A percentile compares a stretch with the other conserved stretches of the same genome.
Conservation (phyloP, 2,797 vertebrate species). For the Gambelia wislizenii region DNA sequence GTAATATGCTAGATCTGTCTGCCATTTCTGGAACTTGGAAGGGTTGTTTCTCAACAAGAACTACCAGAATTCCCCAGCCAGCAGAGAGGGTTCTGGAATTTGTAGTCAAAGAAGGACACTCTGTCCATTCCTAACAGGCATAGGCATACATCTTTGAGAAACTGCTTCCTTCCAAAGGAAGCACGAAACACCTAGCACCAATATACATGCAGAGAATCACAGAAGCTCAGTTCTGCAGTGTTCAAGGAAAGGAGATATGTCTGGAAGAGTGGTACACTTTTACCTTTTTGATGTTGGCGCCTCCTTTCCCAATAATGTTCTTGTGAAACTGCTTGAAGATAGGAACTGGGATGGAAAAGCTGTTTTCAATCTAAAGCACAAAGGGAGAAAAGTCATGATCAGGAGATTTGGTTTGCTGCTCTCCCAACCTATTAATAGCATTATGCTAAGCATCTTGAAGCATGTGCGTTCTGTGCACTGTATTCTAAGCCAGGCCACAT, state of each 20-base stretch:
- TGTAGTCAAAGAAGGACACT: not conserved
- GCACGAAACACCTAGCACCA: not conserved
- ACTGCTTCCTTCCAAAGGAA: not conserved
- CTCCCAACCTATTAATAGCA: not conserved
- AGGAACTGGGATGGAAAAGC: constrained; percentile 84
- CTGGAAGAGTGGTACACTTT: not conserved
- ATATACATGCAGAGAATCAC: too few relatives aligned
- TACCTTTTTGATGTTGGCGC: constrained; percentile 87
- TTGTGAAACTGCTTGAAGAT: constrained; percentile 89
- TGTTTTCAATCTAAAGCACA: constrained; percentile 82
- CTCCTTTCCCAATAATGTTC: constrained; percentile 88
- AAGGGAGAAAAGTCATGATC: not conserved
- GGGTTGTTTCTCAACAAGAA: too few relatives aligned
- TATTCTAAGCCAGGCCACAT: too few relatives aligned
- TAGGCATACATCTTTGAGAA: not conserved
- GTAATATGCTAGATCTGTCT: not conserved
- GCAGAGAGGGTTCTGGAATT: too few relatives aligned
- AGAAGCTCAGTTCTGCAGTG: not conserved
- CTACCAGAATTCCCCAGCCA: too few relatives aligned
- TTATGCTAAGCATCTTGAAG: not conserved
- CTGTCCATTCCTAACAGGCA: not conserved
- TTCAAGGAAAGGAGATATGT: not conserved
- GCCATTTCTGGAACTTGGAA: too few relatives aligned
- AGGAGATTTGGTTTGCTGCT: not conserved
- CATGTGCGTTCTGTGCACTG: too few relatives aligned